These are phyloP conservation scores for Eulemur coronatus DNA, from an alignment of 2,797 vertebrate genomes.

Conservation along the genomic window DNA sequence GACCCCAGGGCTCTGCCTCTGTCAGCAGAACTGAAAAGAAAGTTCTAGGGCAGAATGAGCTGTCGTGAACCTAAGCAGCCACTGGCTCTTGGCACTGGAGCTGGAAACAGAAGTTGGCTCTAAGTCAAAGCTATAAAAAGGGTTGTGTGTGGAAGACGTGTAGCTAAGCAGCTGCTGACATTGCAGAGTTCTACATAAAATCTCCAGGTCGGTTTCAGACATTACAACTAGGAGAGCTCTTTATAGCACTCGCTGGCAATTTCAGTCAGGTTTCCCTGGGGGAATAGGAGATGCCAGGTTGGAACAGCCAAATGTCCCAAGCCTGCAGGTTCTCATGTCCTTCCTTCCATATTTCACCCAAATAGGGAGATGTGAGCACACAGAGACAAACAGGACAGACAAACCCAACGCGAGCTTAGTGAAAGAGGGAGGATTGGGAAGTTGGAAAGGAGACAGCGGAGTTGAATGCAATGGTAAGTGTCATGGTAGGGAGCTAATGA, in stretches of 20 bases:
- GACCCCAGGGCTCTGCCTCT: constrained; percentile 3
- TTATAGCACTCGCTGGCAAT: constrained; percentile 44
- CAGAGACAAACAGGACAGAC: neutral
- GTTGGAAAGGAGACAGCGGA: neutral
- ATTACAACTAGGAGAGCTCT: constrained; percentile 50
- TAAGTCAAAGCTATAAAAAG: constrained; percentile 69
- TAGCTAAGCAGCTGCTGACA: constrained; percentile 65
- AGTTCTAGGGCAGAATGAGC: constrained; percentile 64
- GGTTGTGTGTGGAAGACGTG: constrained; percentile 42
- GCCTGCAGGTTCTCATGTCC: neutral
- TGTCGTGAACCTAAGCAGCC: constrained; percentile 56
- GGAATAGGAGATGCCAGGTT: constrained; percentile 37
- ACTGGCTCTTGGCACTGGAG: constrained; percentile 55
- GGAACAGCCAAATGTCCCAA: constrained; percentile 30
- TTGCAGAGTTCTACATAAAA: constrained; percentile 56
- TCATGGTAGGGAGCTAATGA: neutral
- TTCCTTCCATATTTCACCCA: constrained; percentile 36
- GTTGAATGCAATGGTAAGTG: neutral
- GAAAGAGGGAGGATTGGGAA: neutral
- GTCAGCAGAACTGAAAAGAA: constrained; percentile 57
- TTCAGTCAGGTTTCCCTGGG: constrained; percentile 27
- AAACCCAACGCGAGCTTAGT: neutral
- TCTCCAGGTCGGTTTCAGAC: constrained; percentile 64
- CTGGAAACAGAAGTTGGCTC: constrained; percentile 69
- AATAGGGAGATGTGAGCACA: neutral